Evolutionary conservation across 2,797 vertebrate species (phyloP), one percentile per base, ranked within the genome.

Genomic region (Pseudochromis fuscus): DNA sequence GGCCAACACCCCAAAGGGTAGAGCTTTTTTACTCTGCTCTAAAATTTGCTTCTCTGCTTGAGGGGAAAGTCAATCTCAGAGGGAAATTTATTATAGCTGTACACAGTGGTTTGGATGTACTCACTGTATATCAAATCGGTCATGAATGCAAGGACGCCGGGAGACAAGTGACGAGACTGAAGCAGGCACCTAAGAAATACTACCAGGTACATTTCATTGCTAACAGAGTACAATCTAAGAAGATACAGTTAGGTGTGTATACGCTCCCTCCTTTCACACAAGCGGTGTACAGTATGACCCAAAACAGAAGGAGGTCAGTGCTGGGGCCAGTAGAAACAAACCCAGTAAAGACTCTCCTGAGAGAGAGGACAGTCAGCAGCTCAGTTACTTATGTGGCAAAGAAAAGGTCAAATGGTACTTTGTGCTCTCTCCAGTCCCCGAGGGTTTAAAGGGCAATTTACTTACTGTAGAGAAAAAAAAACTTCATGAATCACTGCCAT

Each of bases 1-100:
- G 78, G 71, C 82, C 63, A 78, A 76, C 74, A 84, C 63, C 80
- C 75, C 68, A 71, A 82, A 78, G 72, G 48, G 40, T 38, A 62
- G 42, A 55, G 50, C 25, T 68, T 78, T 68, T 78, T 75, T 56
- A 81, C 49, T 76, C 74, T 69, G 64, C 72, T 48, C 56, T 37
- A 48, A 77, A 75, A 79, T 77, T n/a, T 38, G 35, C 49, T 81
- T 45, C 75, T 63, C 66, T 71, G 53, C 72, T 73, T n/a, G 13
- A 76, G 53, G 25, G 55, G 31, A 72, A 65, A 52, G 37, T 10
- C 53, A 72, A 81, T 60, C 61, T 62, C 65, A 12, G 25, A 52
- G 58, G 69, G 25, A 71, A 69, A 61, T 58, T 68, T 63, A 30
- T 21, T 57, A 61, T 19, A 61, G 33, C 48, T 62, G 35, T 23